Conservation (phyloP, 2,113 vertebrate genomes). For the Macroglossus sobrinus region DNA sequence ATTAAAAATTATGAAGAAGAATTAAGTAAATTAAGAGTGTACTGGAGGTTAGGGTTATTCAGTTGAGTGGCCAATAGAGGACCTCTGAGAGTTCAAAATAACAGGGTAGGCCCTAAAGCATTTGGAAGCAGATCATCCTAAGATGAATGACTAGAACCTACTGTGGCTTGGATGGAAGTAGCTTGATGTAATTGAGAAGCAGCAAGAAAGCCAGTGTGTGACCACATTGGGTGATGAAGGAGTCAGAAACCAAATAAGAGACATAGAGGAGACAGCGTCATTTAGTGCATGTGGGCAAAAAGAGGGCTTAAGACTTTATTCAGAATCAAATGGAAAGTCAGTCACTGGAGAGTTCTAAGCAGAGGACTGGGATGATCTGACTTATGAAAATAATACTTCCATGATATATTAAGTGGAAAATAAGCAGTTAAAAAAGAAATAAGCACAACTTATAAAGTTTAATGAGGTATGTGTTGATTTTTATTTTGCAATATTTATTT, state of each 20-base stretch:
- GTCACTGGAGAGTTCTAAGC: neutral
- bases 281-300: accelerated
- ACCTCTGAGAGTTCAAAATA: neutral
- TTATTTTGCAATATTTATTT: neutral
- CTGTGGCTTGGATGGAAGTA: accelerated
- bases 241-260: neutral
- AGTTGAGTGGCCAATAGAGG: neutral
- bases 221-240: neutral
- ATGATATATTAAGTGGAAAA: neutral
- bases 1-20: neutral
- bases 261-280: neutral
- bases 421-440: neutral
- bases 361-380: neutral
- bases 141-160: neutral
- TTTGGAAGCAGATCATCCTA: neutral
- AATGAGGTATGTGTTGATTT: neutral
- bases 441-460: neutral
- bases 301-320: neutral
- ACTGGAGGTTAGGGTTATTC: accelerated
- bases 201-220: neutral
- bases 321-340: neutral
- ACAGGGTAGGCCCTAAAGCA: neutral
- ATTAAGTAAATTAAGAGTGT: neutral
- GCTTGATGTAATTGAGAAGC: accelerated
- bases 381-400: neutral